phyloP scores from a whole-genome alignment of 2,797 vertebrate species.

The Bovichtus variegatus region DNA sequence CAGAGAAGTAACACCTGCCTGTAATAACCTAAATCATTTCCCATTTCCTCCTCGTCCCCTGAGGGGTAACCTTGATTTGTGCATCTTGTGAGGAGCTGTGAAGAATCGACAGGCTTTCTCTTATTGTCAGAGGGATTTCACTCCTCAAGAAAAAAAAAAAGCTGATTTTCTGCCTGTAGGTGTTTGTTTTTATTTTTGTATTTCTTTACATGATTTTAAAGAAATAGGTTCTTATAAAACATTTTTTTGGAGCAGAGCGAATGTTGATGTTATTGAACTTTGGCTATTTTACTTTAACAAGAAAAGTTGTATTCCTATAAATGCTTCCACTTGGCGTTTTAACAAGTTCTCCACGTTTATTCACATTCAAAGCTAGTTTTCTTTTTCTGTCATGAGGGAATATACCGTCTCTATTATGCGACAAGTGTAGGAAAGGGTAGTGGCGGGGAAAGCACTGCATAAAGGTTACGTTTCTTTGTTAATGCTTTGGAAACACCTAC shows the following conservation, averaged over 20 bases:
- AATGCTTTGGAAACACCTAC: not conserved
- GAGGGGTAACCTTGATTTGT: conserved; percentile 67
- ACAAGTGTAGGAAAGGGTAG: not conserved
- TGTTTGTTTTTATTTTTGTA: not conserved
- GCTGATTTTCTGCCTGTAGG: not conserved
- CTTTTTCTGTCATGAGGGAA: not conserved
- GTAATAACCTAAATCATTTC: conserved; percentile 62
- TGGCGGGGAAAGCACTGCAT: not conserved
- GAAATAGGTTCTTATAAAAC: not conserved
- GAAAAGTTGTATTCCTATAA: not conserved
- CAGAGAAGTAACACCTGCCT: conserved; percentile 63
- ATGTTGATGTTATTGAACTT: conserved; percentile 3
- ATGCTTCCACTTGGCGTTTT: not conserved
- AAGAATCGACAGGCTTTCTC: conserved; percentile 38
- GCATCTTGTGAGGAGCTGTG: conserved; percentile 59
- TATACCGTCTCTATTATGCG: not conserved
- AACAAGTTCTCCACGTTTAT: not conserved
- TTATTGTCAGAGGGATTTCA: conserved; percentile 44
- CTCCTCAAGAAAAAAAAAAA: not conserved
- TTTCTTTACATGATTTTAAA: conserved; percentile 1
- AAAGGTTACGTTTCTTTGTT: not conserved
- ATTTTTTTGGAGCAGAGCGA: not conserved
- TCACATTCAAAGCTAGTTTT: not conserved
- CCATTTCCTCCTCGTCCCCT: conserved; percentile 54
- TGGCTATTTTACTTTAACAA: not conserved